Evolutionary conservation across 2,113 vertebrate species (phyloP), one percentile per base, ranked within the genome.

Genomic region (Petrocephalus microphthalmus): DNA sequence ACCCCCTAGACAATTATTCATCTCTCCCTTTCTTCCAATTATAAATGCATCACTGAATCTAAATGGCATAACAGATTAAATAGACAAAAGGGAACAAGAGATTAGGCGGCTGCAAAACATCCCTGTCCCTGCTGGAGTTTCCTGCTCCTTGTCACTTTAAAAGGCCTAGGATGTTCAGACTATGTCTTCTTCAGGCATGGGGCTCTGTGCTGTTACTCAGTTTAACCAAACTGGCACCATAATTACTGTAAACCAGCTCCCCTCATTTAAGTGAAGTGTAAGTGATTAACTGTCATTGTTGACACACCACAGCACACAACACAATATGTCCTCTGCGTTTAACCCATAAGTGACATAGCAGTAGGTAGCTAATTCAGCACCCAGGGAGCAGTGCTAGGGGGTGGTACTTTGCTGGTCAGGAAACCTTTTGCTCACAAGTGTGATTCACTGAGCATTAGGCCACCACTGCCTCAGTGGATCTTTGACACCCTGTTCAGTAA

Each of bases 401-500:
- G 42, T 42, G 42, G 42, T 42, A 42, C 42, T 42, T 42, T 42
- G 42, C 42, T 42, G 42, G 42, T 42, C 42, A 42, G 42, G 42
- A 42, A 42, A 42, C 42, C 42, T 2, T 42, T 42, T 42, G 42
- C 42, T 42, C 42, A 42, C 42, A 42, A 42, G 42, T 42, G 42
- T 42, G 42, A 42, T 42, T 42, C 42, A 42, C 42, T 1, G 42
- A 42, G 42, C 42, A 42, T 42, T 42, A 42, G 42, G 42, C 42
- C 42, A 42, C 42, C 42, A 64, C 7, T 64, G 57, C 57, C 22
- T 42, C 42, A 42, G 19, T n/a, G 22, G 1, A 1, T 22, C 42
- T 19, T 64, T 64, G 22, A 91, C 92, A 91, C 93, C 91, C 92
- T 92, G 93, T 94, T 94, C 93, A 93, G 92, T 91, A 42, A 93